Conservation (phyloP, 1,140 invertebrate species). For the Drosophila bifasciata region DNA sequence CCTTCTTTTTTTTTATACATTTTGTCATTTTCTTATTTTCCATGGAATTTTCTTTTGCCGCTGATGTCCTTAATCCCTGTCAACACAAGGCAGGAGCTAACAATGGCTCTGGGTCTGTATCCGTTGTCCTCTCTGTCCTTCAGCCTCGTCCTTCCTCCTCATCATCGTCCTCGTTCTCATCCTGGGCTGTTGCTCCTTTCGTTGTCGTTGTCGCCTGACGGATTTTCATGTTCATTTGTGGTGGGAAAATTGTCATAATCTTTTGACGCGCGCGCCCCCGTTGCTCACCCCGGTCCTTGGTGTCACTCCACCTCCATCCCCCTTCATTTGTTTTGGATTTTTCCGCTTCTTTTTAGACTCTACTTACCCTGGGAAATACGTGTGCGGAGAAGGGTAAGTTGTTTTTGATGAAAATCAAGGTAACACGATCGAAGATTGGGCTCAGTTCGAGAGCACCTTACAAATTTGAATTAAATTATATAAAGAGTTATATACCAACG, state of each 20-base stretch:
- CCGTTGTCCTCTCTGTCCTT: no score
- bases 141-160: neutral
- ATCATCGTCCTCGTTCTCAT: neutral
- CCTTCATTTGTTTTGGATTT: constrained; percentile 21
- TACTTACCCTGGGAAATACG: neutral
- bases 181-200: constrained; percentile 61
- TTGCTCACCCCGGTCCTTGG: no score
- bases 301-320: constrained; percentile 5
- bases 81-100: constrained; percentile 62
- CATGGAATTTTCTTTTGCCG: constrained; percentile 37
- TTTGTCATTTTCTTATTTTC: constrained; percentile 64
- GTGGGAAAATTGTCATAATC: constrained; percentile 83
- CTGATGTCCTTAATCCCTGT: constrained; percentile 75
- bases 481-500: no score
- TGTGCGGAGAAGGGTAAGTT: neutral
- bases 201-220: constrained; percentile 49
- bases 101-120: constrained; percentile 47
- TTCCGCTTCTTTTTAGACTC: constrained; percentile 27
- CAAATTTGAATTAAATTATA: no score
- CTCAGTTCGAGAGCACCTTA: no score
- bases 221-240: constrained; percentile 80
- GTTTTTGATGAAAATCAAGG: neutral
- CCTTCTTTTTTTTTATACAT: constrained; percentile 48
- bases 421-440: no score
- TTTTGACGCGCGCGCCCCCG: constrained; percentile 76